Conservation (phyloP, 2,797 vertebrate genomes). For the Melanotaenia pygmaea region DNA sequence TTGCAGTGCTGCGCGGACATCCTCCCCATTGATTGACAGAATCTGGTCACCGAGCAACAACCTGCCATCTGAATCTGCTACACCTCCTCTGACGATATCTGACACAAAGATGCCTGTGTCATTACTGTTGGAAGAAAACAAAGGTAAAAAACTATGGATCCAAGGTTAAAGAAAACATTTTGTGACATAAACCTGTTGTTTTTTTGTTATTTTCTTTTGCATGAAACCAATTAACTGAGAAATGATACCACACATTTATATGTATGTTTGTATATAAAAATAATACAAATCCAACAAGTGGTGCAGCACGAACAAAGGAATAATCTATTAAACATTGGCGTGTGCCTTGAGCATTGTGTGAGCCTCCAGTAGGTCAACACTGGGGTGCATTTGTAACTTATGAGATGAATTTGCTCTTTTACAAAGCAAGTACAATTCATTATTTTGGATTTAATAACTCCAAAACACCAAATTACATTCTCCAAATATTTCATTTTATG, state of each 20-base stretch:
- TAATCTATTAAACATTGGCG: background rate
- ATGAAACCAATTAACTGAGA: conserved; percentile 32
- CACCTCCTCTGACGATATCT: conserved; percentile 91
- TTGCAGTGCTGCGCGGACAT: conserved; percentile 89
- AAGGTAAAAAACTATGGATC: conserved; percentile 54
- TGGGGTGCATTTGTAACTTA: background rate
- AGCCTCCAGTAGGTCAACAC: background rate
- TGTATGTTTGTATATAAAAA: background rate
- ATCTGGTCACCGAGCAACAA: conserved; percentile 96
- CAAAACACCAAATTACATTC: no score
- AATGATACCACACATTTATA: background rate
- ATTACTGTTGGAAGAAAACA: conserved; percentile 82
- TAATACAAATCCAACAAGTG: background rate
- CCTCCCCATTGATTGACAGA: conserved; percentile 91
- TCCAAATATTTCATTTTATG: no score
- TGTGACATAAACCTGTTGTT: conserved; percentile 29
- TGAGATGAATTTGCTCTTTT: background rate
- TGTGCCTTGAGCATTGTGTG: background rate
- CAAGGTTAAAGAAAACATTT: conserved; percentile 36
- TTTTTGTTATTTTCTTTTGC: background rate
- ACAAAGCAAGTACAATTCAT: no score
- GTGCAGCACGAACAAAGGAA: background rate
- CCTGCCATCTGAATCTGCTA: conserved; percentile 88
- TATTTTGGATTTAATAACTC: no score
- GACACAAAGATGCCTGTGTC: conserved; percentile 96